Evolutionary conservation across 2,888 invertebrate genomes (phyloP).

Genomic region (Eristalinus aeneus): DNA sequence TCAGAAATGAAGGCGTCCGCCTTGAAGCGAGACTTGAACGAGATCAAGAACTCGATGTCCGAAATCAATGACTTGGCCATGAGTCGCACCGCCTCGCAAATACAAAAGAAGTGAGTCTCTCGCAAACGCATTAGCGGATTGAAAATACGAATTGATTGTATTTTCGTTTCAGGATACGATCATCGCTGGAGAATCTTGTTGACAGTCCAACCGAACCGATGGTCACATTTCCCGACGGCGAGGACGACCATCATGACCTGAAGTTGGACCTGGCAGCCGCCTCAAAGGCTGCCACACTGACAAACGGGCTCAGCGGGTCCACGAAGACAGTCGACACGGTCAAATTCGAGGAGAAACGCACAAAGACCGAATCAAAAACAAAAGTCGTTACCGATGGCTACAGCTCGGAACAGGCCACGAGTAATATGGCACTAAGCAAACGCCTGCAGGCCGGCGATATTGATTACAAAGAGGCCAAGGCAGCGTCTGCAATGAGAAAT

Average conservation of each 20-base stretch:
- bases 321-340: constrained; percentile 83
- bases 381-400: constrained; percentile 91
- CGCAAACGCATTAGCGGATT: background rate
- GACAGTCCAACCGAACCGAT: constrained; percentile 86
- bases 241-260: constrained; percentile 83
- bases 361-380: constrained; percentile 89
- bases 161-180: constrained; percentile 83
- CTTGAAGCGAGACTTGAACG: constrained; percentile 88
- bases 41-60: constrained; percentile 88
- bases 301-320: constrained; percentile 77
- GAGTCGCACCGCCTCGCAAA: constrained; percentile 75
- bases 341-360: constrained; percentile 92
- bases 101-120: constrained; percentile 77
- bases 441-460: constrained; percentile 90
- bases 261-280: constrained; percentile 80
- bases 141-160: background rate
- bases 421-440: constrained; percentile 87
- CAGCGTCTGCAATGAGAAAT: constrained; percentile 89
- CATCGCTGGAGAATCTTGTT: constrained; percentile 90
- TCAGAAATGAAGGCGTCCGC: constrained; percentile 91
- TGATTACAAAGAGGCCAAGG: constrained; percentile 90
- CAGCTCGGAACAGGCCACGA: constrained; percentile 88
- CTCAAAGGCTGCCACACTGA: constrained; percentile 80
- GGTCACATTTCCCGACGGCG: constrained; percentile 91
- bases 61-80: constrained; percentile 89